phyloP scores from a whole-genome alignment of 2,888 invertebrate species.

The Lithosia quadra region DNA sequence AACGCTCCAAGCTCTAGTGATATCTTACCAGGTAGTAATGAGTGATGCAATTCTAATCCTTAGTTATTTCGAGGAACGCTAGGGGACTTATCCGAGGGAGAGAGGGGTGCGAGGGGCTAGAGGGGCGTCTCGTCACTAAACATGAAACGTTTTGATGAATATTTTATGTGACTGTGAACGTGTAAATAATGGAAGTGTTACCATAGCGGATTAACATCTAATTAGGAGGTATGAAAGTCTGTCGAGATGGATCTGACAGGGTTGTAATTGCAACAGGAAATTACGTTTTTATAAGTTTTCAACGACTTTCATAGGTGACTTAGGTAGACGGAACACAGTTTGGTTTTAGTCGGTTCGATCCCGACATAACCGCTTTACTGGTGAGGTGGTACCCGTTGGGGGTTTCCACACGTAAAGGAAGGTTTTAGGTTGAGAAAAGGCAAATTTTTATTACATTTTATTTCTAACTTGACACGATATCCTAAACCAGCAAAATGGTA shows the following conservation, averaged over 20 bases:
- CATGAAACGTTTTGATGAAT: constrained; percentile 48
- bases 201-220: constrained; percentile 30
- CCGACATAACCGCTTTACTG: no score
- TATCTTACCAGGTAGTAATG: constrained; percentile 37
- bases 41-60: constrained; percentile 51
- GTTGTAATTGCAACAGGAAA: not conserved
- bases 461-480: no score
- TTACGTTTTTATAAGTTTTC: not conserved
- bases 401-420: no score
- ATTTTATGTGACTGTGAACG: constrained; percentile 35
- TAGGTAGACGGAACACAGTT: not conserved
- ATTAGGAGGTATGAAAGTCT: constrained; percentile 12
- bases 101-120: not conserved
- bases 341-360: no score
- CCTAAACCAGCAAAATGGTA: no score
- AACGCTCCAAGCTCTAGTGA: constrained; percentile 25
- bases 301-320: not conserved
- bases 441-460: no score
- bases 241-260: not conserved
- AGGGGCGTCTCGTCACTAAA: constrained; percentile 30
- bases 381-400: no score
- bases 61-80: constrained; percentile 47
- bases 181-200: constrained; percentile 44
- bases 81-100: constrained; percentile 37
- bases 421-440: no score